These are phyloP conservation scores for Elachura formosa DNA, from an alignment of 2,113 vertebrate genomes.

Conservation along the genomic window DNA sequence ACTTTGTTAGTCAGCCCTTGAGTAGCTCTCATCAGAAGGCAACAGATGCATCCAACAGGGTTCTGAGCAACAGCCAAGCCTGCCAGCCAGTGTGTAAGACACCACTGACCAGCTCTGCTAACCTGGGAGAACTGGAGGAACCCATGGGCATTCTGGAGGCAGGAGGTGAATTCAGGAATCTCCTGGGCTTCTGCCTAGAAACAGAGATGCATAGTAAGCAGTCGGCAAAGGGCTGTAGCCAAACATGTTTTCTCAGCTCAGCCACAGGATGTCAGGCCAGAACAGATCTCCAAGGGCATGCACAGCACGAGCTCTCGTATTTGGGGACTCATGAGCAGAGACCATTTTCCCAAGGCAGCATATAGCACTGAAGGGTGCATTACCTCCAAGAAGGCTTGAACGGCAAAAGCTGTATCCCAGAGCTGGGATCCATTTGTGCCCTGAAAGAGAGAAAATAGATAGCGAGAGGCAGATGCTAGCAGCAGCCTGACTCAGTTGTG, in stretches of 20 bases:
- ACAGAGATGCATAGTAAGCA: background rate
- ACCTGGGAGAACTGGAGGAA: constrained; percentile 88
- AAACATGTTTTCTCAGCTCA: background rate
- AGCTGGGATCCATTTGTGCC: constrained; percentile 96
- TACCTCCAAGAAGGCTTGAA: constrained; percentile 95
- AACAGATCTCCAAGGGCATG: background rate
- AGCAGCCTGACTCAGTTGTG: background rate
- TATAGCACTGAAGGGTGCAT: background rate
- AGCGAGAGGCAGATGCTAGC: background rate
- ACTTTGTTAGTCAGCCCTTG: background rate
- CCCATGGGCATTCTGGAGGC: constrained; percentile 76
- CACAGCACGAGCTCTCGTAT: background rate
- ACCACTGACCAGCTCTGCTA: background rate
- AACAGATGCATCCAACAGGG: background rate
- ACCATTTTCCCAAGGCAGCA: background rate
- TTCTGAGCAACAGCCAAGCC: background rate
- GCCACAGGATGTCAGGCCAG: background rate
- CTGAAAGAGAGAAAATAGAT: constrained; percentile 53
- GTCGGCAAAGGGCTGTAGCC: background rate
- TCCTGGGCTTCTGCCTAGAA: constrained; percentile 85
- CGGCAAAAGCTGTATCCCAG: constrained; percentile 92
- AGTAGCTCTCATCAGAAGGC: background rate
- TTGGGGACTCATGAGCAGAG: accelerated
- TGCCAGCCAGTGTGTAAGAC: background rate
- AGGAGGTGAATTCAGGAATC: constrained; percentile 70